Base-by-base conservation (phyloP, 1,140 invertebrate species). In the Drosophila lacteicornis region DNA sequence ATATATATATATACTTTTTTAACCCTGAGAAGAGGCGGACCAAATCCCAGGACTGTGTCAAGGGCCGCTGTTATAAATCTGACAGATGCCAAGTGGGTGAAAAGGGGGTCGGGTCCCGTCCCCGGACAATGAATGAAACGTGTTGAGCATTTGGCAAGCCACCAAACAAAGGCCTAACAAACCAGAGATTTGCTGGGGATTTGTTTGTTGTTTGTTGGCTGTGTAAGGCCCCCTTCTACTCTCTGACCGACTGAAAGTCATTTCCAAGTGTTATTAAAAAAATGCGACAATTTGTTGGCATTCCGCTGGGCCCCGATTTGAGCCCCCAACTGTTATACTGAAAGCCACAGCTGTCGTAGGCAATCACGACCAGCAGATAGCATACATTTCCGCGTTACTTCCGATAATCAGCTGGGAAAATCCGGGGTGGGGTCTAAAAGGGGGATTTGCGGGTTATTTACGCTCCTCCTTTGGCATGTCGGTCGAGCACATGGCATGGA, bases 111-210 rank as follows among this genome's bases (percentile, higher is more conserved):
- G 30, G 30, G 8, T 8, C 13, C 22, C 19, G 19, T 59, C 45
- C 50, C 43, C 43, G 13, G 17, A 58, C 50, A 45, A 40, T 50
- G 67, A 53, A n/a, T 59, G 76, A 74, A 70, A 87, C 80, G 80
- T 86, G 83, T 86, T 87, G 76, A 80, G 66, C 79, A 77, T 76
- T 87, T 87, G 82, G 70, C 83, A 70, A 57, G 51, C 62, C 47
- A 61, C 67, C 79, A 71, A 57, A 61, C 56, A 80, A 55, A 75
- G 71, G 69, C 58, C 68, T 55, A 58, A 49, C 82, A 43, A 68
- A 65, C 53, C 56, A 56, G 59, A 51, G 67, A 73, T 76, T 76
- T 76, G 53, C 61, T 75, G 49, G 53, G 71, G 74, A 76, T 76
- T 76, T 76, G 73, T 67, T 76, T 63, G 45, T 55, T 55, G 53